Percentiles rank a stretch among this genome's conserved stretches.
Conservation (phyloP, 1,140 invertebrate species). For the Micrasema minimum region DNA sequence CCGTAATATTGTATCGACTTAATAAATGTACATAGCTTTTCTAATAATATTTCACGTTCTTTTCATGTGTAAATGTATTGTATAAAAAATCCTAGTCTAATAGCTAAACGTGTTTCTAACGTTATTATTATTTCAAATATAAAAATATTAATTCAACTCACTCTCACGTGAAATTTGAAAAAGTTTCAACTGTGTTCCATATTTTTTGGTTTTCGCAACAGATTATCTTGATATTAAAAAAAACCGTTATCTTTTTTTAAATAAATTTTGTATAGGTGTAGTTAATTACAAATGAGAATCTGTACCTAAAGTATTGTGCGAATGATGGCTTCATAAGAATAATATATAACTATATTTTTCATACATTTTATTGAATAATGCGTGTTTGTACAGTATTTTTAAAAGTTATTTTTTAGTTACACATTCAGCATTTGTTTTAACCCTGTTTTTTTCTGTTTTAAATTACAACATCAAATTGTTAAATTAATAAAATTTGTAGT, state of each 20-base stretch:
- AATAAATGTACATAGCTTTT: conserved; percentile 4
- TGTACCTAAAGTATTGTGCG: conserved; percentile 33
- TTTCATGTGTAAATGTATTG: conserved; percentile 52
- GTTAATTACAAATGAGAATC: conserved; percentile 32
- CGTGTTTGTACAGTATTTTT: conserved; percentile 48
- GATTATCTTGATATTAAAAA: too few species aligned
- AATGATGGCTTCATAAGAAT: conserved; percentile 21
- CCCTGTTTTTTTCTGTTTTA: background rate
- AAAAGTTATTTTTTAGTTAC: conserved; percentile 13
- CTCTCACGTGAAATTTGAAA: too few species aligned
- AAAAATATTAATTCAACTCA: too few species aligned
- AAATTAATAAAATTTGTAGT: too few species aligned
- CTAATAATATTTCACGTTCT: conserved; percentile 21
- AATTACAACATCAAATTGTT: background rate
- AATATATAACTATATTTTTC: conserved; percentile 30
- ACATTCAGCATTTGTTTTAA: background rate
- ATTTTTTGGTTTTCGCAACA: too few species aligned
- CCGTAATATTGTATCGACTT: background rate
- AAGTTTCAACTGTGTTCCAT: too few species aligned
- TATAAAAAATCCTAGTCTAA: conserved; percentile 52
- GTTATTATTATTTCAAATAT: background rate
- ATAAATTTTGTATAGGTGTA: conserved; percentile 43
- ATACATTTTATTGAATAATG: conserved; percentile 34
- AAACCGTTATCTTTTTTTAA: too few species aligned
- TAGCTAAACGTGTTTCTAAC: conserved; percentile 30